phyloP scores from a whole-genome alignment of 37 sponge, comb jelly and placozoan species.

The Lycopodina hypogea region DNA sequence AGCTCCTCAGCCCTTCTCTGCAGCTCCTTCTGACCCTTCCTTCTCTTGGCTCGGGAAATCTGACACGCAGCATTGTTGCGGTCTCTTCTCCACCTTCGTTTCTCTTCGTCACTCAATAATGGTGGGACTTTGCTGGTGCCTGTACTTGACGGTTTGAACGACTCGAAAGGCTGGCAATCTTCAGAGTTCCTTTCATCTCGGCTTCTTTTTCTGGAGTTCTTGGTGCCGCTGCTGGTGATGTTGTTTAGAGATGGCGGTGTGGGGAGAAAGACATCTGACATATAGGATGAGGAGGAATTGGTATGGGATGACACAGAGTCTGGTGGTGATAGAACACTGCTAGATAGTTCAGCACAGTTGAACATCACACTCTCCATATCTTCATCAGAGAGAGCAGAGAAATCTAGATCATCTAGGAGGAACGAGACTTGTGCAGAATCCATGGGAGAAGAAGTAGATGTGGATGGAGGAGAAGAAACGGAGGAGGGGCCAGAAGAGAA shows the following conservation, averaged over 20 bases:
- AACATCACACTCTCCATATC: too few species aligned
- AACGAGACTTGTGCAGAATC: not conserved
- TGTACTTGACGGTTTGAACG: not conserved
- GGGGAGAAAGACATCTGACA: not conserved
- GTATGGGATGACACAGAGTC: too few species aligned
- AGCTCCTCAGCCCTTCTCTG: conserved; percentile 35
- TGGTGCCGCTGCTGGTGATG: not conserved
- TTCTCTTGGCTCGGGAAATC: conserved; percentile 58
- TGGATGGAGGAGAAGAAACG: not conserved
- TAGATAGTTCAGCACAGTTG: too few species aligned
- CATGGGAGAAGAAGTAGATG: too few species aligned
- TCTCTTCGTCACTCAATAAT: not conserved
- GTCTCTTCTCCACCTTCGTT: conserved; percentile 22
- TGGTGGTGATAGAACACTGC: too few species aligned
- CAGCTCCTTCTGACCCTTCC: conserved; percentile 1
- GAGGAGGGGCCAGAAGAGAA: not conserved
- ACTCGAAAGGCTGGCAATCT: not conserved
- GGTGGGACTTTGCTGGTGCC: not conserved
- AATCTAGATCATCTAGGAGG: not conserved
- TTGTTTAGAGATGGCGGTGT: not conserved
- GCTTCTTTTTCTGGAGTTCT: conserved; percentile 1
- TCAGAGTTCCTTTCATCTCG: not conserved
- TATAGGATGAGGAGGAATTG: not conserved
- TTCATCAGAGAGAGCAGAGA: too few species aligned
- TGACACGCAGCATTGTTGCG: conserved; percentile 63